Percentiles rank a stretch among this genome's conserved stretches.
Evolutionary conservation across 2,113 vertebrate species (phyloP).

Genomic region (Ovibos moschatus): DNA sequence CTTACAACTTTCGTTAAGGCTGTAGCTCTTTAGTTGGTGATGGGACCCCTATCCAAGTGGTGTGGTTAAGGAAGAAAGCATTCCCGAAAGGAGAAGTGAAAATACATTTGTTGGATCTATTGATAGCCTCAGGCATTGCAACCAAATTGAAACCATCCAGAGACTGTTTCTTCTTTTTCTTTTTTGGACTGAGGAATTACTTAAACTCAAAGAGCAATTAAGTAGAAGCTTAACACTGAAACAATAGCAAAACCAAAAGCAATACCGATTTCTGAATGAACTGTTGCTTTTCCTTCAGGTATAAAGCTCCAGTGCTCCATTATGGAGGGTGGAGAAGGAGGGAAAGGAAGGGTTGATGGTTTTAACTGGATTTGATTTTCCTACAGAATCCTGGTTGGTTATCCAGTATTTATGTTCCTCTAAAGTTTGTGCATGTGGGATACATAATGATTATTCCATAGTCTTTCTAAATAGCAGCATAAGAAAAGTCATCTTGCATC

Average conservation of each 20-base stretch:
- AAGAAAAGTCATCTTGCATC: neutral
- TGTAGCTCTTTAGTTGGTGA: neutral
- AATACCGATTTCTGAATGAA: neutral
- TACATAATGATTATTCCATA: neutral
- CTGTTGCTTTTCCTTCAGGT: neutral
- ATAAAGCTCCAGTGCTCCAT: neutral
- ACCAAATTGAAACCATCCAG: constrained; percentile 44
- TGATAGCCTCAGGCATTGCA: neutral
- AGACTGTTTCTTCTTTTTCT: neutral
- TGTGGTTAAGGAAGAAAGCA: constrained; percentile 2
- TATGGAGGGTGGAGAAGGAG: neutral
- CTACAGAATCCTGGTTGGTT: neutral
- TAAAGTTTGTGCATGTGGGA: neutral
- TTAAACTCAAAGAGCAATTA: constrained; percentile 37
- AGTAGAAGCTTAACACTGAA: constrained; percentile 34
- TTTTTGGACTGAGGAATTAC: constrained; percentile 23
- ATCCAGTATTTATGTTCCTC: neutral
- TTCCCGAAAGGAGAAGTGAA: constrained; percentile 5
- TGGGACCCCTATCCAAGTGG: neutral
- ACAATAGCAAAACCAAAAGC: constrained; percentile 14
- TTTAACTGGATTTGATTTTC: constrained; percentile 26
- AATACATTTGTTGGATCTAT: neutral
- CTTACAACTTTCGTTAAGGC: neutral
- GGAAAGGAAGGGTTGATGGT: neutral
- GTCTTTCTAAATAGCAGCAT: neutral